Evolutionary conservation across 2,888 invertebrate species (phyloP).

Genomic region (Mimachlamys varia): DNA sequence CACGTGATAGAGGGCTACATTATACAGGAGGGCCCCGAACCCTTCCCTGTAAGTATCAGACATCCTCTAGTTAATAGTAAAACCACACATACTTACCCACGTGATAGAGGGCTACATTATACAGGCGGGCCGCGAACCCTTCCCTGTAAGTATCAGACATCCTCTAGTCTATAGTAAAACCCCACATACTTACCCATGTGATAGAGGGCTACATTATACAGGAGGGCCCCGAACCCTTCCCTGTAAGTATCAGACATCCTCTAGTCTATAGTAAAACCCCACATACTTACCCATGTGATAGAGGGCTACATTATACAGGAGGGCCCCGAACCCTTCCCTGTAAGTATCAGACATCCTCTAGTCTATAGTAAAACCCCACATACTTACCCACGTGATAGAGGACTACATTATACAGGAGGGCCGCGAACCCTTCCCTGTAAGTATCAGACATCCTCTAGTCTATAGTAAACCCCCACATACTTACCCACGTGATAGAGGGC

Average conservation of each 20-base stretch:
- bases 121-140: conserved; percentile 89
- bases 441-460: conserved; percentile 77
- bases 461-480: conserved; percentile 96
- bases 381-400: conserved; percentile 97
- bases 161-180: conserved; percentile 92
- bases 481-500: conserved; percentile 98
- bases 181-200: conserved; percentile 96
- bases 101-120: conserved; percentile 98
- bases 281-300: conserved; percentile 97
- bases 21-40: conserved; percentile 91
- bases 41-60: conserved; percentile 80
- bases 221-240: conserved; percentile 87
- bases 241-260: conserved; percentile 70
- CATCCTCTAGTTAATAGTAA: conserved; percentile 88
- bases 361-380: conserved; percentile 97
- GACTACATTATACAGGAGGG: conserved; percentile 98
- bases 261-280: conserved; percentile 95
- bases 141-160: conserved; percentile 78
- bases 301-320: conserved; percentile 98
- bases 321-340: conserved; percentile 84
- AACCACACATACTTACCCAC: conserved; percentile 96
- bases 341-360: conserved; percentile 59
- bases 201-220: conserved; percentile 98
- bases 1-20: conserved; percentile 98
- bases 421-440: conserved; percentile 82